Base-by-base conservation (phyloP, 2,888 invertebrate species). In the Lasius platythorax region DNA sequence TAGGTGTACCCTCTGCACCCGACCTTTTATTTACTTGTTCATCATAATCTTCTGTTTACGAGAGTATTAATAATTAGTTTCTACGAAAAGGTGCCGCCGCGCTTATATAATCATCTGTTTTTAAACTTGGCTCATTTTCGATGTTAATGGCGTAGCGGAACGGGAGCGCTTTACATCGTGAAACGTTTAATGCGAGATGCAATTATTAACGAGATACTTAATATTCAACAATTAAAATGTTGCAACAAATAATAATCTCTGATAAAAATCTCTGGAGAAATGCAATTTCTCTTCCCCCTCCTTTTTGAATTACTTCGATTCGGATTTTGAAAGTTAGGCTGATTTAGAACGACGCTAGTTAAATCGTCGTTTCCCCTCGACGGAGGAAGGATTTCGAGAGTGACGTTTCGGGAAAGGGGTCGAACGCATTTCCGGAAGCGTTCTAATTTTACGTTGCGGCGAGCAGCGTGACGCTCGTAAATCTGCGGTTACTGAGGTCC, bases 401-500 rank as follows among this genome's bases (percentile, higher is more conserved):
- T 53, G 68, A 56, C 68, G 28, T 56, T 68, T 68, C 40, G 68
- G 37, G 76, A 56, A 67, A 68, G 15, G 15, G 78, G 70, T 58
- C 78, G 70, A 78, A 83, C 67, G 76, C 56, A 37, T 53, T 73
- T 83, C 84, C 82, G 83, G 72, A 86, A 88, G 83, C 88, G 84
- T 73, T 84, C 82, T 86, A 84, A 88, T 88, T 88, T 88, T 88
- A 86, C 88, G 76, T 81, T 68, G 67, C 61, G 67, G 63, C 63
- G 73, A 50, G 15, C 66, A 78, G 67, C 67, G 83, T 68, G 79
- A 61, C 76, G 58, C 88, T 82, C 88, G 73, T 88, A 88, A 88
- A 88, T 88, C 88, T 88, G 88, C 11, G 88, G 88, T 88, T 68
- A 70, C 67, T 64, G 86, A 84, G 88, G 88, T 88, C 82, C 86